phyloP scores from a whole-genome alignment of 2,113 vertebrate genomes.

The Gambusia affinis region DNA sequence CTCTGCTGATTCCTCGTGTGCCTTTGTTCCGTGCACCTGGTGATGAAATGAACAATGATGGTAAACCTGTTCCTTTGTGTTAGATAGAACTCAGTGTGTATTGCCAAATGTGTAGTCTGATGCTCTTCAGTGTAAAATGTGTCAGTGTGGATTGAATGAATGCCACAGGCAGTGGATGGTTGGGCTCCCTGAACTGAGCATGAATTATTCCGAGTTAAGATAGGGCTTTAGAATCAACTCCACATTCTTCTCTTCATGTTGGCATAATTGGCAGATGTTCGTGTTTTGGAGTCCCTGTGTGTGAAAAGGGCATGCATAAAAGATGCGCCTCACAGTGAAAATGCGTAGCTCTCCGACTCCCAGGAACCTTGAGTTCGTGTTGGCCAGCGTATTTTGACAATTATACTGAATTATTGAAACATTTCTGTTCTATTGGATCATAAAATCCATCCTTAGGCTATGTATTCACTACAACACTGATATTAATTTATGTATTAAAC shows the following conservation, averaged over 20 bases:
- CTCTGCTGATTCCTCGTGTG: conserved; percentile 9
- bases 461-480: conserved; percentile 9
- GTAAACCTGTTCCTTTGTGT: conserved; percentile 42
- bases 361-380: conserved; percentile 58
- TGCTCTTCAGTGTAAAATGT: conserved; percentile 29
- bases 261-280: conserved; percentile 74
- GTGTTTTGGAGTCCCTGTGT: conserved; percentile 60
- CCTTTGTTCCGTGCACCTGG: conserved; percentile 54
- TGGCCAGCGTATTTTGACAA: conserved; percentile 57
- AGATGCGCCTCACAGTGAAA: conserved; percentile 65
- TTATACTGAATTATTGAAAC: conserved; percentile 59
- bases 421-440: conserved; percentile 28
- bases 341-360: conserved; percentile 44
- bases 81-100: conserved; percentile 8
- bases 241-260: conserved; percentile 50
- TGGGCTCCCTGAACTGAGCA: conserved; percentile 32
- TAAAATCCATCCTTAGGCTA: conserved; percentile 27
- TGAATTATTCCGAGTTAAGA: conserved; percentile 72
- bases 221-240: conserved; percentile 54
- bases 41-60: conserved; percentile 44
- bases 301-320: conserved; percentile 72
- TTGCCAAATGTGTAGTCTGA: conserved; percentile 29
- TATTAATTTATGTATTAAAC: conserved; percentile 28
- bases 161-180: conserved; percentile 27
- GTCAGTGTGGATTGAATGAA: conserved; percentile 38